These are phyloP conservation scores for Zosterops japonicus DNA, from an alignment of 2,113 vertebrate genomes.

Conservation along the genomic window DNA sequence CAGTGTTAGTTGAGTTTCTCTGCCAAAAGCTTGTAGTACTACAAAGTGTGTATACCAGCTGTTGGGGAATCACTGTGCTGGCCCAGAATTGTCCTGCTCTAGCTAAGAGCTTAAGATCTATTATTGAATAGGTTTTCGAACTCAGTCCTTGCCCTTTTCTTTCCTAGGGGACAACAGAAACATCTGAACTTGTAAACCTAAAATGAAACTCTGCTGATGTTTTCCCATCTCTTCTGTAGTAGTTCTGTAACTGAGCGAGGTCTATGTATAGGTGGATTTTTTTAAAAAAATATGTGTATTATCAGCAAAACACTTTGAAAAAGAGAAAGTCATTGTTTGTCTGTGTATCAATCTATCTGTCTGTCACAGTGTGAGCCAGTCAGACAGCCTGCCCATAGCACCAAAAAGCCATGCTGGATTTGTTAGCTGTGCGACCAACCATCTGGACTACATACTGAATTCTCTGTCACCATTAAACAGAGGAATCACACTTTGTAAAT, in stretches of 20 bases:
- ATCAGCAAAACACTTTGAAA: background rate
- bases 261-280: background rate
- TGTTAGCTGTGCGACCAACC: background rate
- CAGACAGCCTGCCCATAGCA: conserved; percentile 17
- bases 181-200: conserved; percentile 7
- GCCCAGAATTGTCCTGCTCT: conserved; percentile 30
- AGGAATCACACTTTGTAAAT: conserved; percentile 47
- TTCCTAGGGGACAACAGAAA: conserved; percentile 36
- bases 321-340: background rate
- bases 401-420: conserved; percentile 24
- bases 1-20: conserved; percentile 24
- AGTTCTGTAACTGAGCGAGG: background rate
- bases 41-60: conserved; percentile 38
- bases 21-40: conserved; percentile 53
- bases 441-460: conserved; percentile 42
- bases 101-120: conserved; percentile 42
- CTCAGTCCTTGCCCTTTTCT: conserved; percentile 17
- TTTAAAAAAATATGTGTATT: background rate
- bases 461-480: conserved; percentile 45
- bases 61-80: conserved; percentile 16
- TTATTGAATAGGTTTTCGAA: conserved; percentile 26
- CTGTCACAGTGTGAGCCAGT: background rate
- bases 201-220: background rate
- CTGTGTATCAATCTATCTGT: background rate
- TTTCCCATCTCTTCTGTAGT: background rate